Evolutionary conservation across 2,888 invertebrate genomes (phyloP), one percentile per base, ranked within the genome.

Genomic region (Dichetophora obliterata): DNA sequence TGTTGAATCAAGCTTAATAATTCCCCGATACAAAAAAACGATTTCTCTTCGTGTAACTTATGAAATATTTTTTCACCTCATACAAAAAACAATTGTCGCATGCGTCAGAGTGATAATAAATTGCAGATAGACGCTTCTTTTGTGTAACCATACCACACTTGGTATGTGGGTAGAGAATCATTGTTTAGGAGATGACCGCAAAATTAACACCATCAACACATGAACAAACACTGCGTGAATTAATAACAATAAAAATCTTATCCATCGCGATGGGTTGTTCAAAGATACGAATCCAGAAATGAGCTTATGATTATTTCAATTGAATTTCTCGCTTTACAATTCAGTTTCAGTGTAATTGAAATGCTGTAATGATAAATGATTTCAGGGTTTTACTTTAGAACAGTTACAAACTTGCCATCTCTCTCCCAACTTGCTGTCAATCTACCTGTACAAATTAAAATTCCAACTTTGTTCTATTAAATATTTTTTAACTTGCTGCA

Each of bases 281-380:
- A 43, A 11, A 43, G 11, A 43, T 43, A 43, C 43, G 14, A 11
- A 43, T n/a, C n/a, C n/a, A 43, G 1, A 43, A 43, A 43, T 43
- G 14, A 43, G 43, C 43, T 43, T 34, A 71, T 54, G 31, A 22
- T 71, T 19, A 37, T 59, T 59, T 54, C 59, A 54, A 71, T 57
- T 71, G 71, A 54, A 71, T 69, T 52, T 27, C 31, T 27, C 19
- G n/a, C 34, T 54, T 57, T 71, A 31, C 22, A 68, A 50, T 70
- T 54, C 57, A 59, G 37, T 37, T 19, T 59, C 22, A 22, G 16
- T 14, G 43, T 71, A 71, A 71, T 71, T 71, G 71, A 71, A 71
- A 71, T 71, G 24, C 61, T 31, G 61, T 27, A 27, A 48, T 73
- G 73, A 73, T 73, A 63, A 63, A 73, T 73, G 24, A 34, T 31